A percentile compares a stretch with the other conserved stretches of the same genome.
Evolutionary conservation across 2,113 vertebrate genomes (phyloP).

Genomic region (Clupea harengus): DNA sequence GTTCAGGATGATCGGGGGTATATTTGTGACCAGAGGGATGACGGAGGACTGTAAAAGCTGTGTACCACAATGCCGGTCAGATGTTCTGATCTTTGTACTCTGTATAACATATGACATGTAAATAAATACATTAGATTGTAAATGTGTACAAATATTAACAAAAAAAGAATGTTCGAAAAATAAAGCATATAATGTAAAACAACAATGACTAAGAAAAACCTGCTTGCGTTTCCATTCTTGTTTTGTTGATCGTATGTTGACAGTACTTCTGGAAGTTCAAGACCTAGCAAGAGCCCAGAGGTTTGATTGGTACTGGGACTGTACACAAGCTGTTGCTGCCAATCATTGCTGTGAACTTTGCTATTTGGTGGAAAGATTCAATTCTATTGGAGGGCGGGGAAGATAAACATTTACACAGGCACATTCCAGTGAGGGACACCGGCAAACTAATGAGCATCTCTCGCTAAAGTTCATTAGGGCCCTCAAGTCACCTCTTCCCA

Average conservation of each 20-base stretch:
- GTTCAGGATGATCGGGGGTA: not conserved
- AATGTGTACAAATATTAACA: conserved; percentile 34
- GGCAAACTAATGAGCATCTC: not conserved
- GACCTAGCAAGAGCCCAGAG: too few relatives aligned
- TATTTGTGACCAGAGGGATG: not conserved
- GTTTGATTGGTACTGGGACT: not conserved
- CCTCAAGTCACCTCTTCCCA: not conserved
- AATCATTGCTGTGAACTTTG: not conserved
- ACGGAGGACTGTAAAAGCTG: not conserved
- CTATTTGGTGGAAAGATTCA: not conserved
- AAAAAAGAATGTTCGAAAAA: conserved; percentile 10
- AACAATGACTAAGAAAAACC: not conserved
- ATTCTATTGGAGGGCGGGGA: not conserved
- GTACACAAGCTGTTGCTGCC: not conserved
- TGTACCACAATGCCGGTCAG: not conserved
- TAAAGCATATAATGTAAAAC: conserved; percentile 21
- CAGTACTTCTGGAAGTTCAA: not conserved
- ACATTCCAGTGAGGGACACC: not conserved
- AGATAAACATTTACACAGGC: not conserved
- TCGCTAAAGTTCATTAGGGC: not conserved
- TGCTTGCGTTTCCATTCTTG: not conserved
- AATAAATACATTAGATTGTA: conserved; percentile 45
- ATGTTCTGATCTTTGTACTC: conserved; percentile 37
- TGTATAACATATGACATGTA: conserved; percentile 50
- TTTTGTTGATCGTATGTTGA: not conserved